These are phyloP conservation scores for Tetranychus urticae DNA, from an alignment of 1,140 invertebrate genomes.

Conservation along the genomic window DNA sequence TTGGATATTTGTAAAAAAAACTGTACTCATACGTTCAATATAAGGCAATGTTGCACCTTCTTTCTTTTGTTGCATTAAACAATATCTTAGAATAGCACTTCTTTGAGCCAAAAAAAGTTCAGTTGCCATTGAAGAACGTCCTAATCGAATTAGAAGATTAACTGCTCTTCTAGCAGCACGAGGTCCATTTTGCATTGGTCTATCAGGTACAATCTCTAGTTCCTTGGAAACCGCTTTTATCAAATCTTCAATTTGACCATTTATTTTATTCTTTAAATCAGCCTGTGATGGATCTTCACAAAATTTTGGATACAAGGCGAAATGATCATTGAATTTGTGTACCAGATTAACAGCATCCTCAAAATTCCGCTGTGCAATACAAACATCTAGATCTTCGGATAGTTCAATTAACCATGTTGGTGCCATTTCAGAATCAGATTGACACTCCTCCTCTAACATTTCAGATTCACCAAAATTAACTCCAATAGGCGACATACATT, in stretches of 20 bases:
- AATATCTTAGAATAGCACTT: slow-evolving; percentile 51
- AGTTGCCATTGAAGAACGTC: slow-evolving; percentile 45
- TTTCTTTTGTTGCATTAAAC: slow-evolving; percentile 51
- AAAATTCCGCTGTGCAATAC: slow-evolving; percentile 88
- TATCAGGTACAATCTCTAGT: slow-evolving; percentile 57
- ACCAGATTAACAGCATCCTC: slow-evolving; percentile 67
- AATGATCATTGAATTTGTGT: slow-evolving; percentile 31
- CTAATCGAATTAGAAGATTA: slow-evolving; percentile 57
- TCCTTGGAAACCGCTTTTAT: slow-evolving; percentile 68
- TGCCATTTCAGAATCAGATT: slow-evolving; percentile 15
- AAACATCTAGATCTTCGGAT: slow-evolving; percentile 82
- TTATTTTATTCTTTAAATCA: slow-evolving; percentile 28
- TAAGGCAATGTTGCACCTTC: slow-evolving; percentile 66
- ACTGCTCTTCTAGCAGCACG: slow-evolving; percentile 61
- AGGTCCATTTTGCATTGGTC: slow-evolving; percentile 76
- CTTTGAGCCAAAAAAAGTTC: slow-evolving; percentile 63
- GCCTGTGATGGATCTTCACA: slow-evolving; percentile 4
- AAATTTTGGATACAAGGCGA: slow-evolving; percentile 13
- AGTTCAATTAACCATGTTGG: slow-evolving; percentile 79
- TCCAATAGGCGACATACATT: slow-evolving; percentile 13
- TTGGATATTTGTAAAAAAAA: slow-evolving; percentile 64
- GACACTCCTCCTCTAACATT: slow-evolving; percentile 15
- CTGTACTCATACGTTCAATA: slow-evolving; percentile 51
- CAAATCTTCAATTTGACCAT: slow-evolving; percentile 44
- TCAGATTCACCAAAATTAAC: slow-evolving; percentile 13